Conservation (phyloP, 2,113 vertebrate species). For the Triplophysa dalaica region DNA sequence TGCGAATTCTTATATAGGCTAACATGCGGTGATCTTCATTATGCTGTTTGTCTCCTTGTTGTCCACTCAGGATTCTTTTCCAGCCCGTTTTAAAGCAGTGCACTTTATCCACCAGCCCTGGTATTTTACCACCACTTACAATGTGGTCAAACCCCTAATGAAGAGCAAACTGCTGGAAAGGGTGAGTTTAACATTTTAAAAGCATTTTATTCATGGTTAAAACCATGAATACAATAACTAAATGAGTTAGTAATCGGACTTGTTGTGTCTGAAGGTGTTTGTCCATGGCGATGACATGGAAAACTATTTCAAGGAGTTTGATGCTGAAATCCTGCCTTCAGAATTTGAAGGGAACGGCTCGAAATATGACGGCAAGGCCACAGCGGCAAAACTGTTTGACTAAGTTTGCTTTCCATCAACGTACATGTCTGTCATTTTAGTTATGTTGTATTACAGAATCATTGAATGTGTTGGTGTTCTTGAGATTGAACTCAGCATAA, state of each 20-base stretch:
- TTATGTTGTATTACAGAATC: conserved; percentile 44
- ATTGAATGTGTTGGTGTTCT: neutral
- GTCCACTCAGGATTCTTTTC: conserved; percentile 87
- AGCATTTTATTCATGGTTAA: no score
- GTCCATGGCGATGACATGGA: conserved; percentile 93
- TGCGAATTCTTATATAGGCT: neutral
- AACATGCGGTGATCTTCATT: neutral
- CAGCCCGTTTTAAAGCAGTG: conserved; percentile 94
- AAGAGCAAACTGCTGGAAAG: conserved; percentile 94
- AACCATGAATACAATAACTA: neutral
- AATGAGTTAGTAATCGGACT: neutral
- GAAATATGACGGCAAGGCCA: conserved; percentile 86
- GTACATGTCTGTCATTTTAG: neutral
- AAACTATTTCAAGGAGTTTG: conserved; percentile 89
- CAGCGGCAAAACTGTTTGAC: conserved; percentile 83
- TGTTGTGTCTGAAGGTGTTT: conserved; percentile 78
- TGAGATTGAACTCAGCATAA: neutral
- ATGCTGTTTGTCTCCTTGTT: neutral
- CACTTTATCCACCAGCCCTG: conserved; percentile 98
- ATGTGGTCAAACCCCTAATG: conserved; percentile 92
- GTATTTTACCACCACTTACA: conserved; percentile 99
- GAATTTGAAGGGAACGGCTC: conserved; percentile 89
- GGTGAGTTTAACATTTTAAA: conserved; percentile 72
- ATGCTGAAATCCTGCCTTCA: conserved; percentile 85
- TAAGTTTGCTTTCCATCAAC: conserved; percentile 66